Evolutionary conservation across 2,797 vertebrate species (phyloP).

Genomic region (Sebastes diploproa): DNA sequence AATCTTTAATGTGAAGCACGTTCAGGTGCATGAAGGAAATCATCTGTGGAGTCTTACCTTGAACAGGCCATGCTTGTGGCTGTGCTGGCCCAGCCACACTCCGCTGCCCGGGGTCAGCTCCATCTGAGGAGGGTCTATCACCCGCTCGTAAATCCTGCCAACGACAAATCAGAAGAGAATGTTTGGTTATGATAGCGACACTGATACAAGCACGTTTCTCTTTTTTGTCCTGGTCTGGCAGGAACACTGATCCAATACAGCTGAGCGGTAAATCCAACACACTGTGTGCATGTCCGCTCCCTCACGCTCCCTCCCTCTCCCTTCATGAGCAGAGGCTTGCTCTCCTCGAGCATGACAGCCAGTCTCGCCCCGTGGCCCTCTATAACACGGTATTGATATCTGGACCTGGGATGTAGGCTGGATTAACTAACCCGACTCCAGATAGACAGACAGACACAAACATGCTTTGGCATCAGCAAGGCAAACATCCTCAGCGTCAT

Average conservation of each 20-base stretch:
- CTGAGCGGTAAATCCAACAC: conserved; percentile 49
- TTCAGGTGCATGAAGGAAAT: not conserved
- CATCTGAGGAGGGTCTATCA: conserved; percentile 92
- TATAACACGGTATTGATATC: conserved; percentile 59
- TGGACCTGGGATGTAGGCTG: conserved; percentile 46
- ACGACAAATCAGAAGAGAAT: conserved; percentile 55
- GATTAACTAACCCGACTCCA: conserved; percentile 46
- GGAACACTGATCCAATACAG: conserved; percentile 56
- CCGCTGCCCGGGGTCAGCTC: conserved; percentile 88
- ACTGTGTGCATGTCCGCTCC: conserved; percentile 26
- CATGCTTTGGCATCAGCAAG: conserved; percentile 54
- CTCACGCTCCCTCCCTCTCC: not conserved
- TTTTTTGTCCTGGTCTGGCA: conserved; percentile 26
- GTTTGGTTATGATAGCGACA: conserved; percentile 40
- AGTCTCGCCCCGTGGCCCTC: conserved; percentile 42
- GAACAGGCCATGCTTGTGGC: conserved; percentile 93
- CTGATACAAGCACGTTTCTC: conserved; percentile 18
- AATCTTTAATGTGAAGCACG: conserved; percentile 23
- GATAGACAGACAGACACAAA: conserved; percentile 52
- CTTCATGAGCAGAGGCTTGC: conserved; percentile 30
- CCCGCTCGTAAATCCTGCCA: conserved; percentile 93
- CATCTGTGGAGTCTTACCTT: conserved; percentile 85
- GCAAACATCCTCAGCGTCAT: conserved; percentile 46
- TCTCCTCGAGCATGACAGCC: conserved; percentile 68
- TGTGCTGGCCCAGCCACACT: conserved; percentile 96